Conservation (phyloP, 2,888 invertebrate species). For the Euplexia lucipara region DNA sequence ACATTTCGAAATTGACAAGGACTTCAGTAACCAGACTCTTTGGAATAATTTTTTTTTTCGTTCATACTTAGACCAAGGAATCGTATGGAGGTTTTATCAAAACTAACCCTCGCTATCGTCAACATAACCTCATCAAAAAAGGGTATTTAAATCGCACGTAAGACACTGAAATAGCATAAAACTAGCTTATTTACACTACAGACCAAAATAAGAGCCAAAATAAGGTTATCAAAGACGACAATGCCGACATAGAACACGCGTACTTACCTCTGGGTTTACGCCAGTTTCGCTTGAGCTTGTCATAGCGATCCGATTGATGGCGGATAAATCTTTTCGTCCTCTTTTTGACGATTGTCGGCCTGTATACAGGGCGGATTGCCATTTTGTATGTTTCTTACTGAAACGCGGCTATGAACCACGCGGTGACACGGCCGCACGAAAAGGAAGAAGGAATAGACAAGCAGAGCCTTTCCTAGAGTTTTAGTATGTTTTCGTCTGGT, state of each 20-base stretch:
- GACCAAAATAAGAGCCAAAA: slow-evolving; percentile 18
- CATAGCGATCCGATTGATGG: slow-evolving; percentile 99
- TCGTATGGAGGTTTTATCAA: not conserved
- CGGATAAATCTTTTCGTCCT: slow-evolving; percentile 99
- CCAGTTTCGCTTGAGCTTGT: slow-evolving; percentile 99
- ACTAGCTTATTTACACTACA: not conserved
- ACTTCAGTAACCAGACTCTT: not conserved
- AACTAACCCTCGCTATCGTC: slow-evolving; percentile 1
- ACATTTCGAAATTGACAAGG: not conserved
- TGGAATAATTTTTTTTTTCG: not conserved
- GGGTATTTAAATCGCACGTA: not conserved
- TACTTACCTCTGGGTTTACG: slow-evolving; percentile 97
- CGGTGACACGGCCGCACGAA: slow-evolving; percentile 90
- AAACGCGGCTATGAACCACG: slow-evolving; percentile 89
- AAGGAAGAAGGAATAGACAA: slow-evolving; percentile 89
- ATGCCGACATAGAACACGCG: slow-evolving; percentile 47
- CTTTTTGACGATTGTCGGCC: slow-evolving; percentile 98
- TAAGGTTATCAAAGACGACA: slow-evolving; percentile 49
- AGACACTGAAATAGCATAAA: not conserved
- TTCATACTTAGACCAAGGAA: not conserved
- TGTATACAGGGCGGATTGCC: slow-evolving; percentile 97
- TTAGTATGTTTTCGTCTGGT: slow-evolving; percentile 73
- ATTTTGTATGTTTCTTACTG: slow-evolving; percentile 91
- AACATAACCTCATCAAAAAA: slow-evolving; percentile 42
- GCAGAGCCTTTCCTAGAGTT: slow-evolving; percentile 79